Evolutionary conservation across 2,113 vertebrate species (phyloP).

Genomic region (Phocoena sinus): DNA sequence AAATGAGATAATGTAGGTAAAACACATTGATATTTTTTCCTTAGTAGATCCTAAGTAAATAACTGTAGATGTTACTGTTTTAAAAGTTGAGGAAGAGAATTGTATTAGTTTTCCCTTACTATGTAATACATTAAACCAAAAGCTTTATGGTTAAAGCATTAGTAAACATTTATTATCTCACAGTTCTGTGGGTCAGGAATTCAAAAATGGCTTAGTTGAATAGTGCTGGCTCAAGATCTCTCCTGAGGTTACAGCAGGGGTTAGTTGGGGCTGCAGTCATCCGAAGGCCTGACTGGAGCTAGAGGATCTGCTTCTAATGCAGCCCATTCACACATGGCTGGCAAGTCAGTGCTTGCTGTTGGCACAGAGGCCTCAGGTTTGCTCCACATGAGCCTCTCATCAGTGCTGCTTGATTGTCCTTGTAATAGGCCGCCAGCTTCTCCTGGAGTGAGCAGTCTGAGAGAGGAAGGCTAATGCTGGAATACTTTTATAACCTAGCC

Average conservation of each 20-base stretch:
- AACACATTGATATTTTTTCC: neutral
- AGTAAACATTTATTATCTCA: neutral
- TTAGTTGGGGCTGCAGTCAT: neutral
- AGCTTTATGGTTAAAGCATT: neutral
- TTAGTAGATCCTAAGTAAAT: neutral
- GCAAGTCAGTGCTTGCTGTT: neutral
- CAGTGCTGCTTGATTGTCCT: neutral
- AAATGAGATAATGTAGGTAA: neutral
- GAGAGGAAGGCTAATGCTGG: neutral
- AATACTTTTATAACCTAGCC: neutral
- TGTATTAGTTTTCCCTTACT: neutral
- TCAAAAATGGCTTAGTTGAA: neutral
- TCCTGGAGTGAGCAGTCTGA: neutral
- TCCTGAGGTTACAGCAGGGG: neutral
- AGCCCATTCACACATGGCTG: neutral
- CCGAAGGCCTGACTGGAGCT: neutral
- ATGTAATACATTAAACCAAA: neutral
- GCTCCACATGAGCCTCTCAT: neutral
- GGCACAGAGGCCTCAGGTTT: neutral
- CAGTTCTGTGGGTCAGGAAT: neutral
- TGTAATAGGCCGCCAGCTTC: no score
- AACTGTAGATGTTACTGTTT: neutral
- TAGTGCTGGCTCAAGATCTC: neutral
- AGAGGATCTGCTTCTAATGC: neutral
- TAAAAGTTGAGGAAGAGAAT: neutral